phyloP scores from a whole-genome alignment of 1,140 invertebrate species.

The Stegodyphus dumicola region DNA sequence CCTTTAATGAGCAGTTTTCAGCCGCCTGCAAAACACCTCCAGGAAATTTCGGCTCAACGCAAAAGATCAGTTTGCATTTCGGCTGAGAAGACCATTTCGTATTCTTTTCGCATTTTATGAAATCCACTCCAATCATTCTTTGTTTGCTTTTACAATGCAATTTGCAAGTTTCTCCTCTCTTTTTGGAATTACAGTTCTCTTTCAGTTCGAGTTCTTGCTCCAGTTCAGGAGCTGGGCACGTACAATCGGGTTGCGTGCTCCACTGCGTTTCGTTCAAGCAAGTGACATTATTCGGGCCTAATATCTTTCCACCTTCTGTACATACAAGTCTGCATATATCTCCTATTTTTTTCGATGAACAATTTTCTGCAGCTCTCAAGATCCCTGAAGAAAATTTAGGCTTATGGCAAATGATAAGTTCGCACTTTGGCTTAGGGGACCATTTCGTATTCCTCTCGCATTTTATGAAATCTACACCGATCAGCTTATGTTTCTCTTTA shows the following conservation, averaged over 20 bases:
- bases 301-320: background rate
- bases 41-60: background rate
- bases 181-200: background rate
- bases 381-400: background rate
- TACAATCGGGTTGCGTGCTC: background rate
- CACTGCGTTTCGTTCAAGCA: background rate
- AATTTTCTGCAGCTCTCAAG: background rate
- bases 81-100: background rate
- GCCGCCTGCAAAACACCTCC: background rate
- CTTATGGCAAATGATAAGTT: background rate
- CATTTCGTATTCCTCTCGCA: background rate
- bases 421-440: background rate
- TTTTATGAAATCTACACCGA: background rate
- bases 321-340: background rate
- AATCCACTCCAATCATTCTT: background rate
- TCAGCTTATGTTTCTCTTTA: background rate
- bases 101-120: background rate
- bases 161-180: background rate
- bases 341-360: conserved; percentile 2
- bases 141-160: background rate
- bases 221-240: background rate
- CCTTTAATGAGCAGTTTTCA: background rate
- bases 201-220: background rate
- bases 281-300: background rate
- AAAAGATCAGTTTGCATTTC: background rate